phyloP scores from a whole-genome alignment of 2,113 vertebrate genomes.

The Trachemys scripta region DNA sequence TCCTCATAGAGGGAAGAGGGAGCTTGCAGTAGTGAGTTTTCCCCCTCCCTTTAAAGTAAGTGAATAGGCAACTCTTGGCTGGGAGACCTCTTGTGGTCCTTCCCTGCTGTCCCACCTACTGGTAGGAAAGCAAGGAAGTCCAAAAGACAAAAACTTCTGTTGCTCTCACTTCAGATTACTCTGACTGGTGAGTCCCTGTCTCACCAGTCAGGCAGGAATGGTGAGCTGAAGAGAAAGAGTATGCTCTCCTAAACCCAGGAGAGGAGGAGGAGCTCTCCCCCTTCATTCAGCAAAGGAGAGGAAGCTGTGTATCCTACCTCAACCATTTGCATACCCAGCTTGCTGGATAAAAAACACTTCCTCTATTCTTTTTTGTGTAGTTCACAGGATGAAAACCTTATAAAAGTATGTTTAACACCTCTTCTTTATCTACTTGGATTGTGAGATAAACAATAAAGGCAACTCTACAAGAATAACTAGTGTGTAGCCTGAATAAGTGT shows the following conservation, averaged over 20 bases:
- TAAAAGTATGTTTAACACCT: not conserved
- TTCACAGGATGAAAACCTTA: conserved; percentile 26
- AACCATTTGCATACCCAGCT: conserved; percentile 30
- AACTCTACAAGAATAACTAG: not conserved
- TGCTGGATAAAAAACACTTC: conserved; percentile 40
- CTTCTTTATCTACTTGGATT: not conserved
- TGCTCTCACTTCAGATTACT: not conserved
- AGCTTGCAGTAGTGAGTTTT: not conserved
- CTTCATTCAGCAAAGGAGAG: not conserved
- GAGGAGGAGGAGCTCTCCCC: not conserved
- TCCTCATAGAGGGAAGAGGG: not conserved
- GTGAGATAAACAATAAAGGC: not conserved
- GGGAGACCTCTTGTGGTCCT: not conserved
- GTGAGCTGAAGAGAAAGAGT: not conserved
- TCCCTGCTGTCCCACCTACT: not conserved
- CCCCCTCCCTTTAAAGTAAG: not conserved
- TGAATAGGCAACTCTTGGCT: not conserved
- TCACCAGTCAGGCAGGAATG: not conserved
- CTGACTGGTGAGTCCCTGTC: not conserved
- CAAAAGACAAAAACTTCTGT: not conserved
- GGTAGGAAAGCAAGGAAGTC: not conserved
- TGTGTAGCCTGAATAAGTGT: no score
- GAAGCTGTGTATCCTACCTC: not conserved
- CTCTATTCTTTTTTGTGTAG: conserved; percentile 7
- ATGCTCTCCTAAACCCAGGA: conserved; percentile 9